phyloP scores from a whole-genome alignment of 2,888 invertebrate species.

The Morpho helenor region DNA sequence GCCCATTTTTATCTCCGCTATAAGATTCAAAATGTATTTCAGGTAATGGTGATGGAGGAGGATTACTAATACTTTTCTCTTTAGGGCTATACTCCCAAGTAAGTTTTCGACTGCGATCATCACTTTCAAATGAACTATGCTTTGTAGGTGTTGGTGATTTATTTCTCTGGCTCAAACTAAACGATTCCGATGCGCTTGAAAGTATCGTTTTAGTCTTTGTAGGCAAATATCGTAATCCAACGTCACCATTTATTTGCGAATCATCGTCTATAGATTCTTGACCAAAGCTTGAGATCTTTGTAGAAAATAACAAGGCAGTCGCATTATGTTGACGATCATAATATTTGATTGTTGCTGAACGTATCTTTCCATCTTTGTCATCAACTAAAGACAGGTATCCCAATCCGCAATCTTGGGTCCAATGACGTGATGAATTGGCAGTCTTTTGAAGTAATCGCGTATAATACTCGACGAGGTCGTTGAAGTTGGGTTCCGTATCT shows the following conservation, averaged over 20 bases:
- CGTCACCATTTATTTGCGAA: constrained; percentile 59
- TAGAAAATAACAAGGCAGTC: constrained; percentile 69
- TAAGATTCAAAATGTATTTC: constrained; percentile 77
- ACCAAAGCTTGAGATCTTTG: constrained; percentile 75
- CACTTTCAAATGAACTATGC: constrained; percentile 56
- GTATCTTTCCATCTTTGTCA: constrained; percentile 57
- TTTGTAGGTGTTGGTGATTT: constrained; percentile 65
- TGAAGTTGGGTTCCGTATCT: constrained; percentile 57
- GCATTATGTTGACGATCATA: constrained; percentile 61
- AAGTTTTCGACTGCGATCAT: constrained; percentile 53
- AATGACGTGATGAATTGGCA: constrained; percentile 50
- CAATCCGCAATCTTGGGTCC: constrained; percentile 61
- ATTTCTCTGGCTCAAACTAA: constrained; percentile 63
- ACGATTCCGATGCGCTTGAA: constrained; percentile 61
- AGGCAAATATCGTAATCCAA: constrained; percentile 63
- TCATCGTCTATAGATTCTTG: constrained; percentile 66
- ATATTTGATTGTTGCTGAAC: constrained; percentile 64
- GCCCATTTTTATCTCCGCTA: constrained; percentile 64
- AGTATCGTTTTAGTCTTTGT: constrained; percentile 67
- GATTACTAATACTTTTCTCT: constrained; percentile 54
- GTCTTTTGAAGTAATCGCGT: constrained; percentile 52
- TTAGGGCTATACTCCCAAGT: constrained; percentile 70
- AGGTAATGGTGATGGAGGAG: constrained; percentile 52
- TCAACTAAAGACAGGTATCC: constrained; percentile 65
- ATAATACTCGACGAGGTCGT: constrained; percentile 63